Percentiles rank a stretch among this genome's conserved stretches.
phyloP scores from a whole-genome alignment of 2,888 invertebrate genomes.

The Allygus modestus region DNA sequence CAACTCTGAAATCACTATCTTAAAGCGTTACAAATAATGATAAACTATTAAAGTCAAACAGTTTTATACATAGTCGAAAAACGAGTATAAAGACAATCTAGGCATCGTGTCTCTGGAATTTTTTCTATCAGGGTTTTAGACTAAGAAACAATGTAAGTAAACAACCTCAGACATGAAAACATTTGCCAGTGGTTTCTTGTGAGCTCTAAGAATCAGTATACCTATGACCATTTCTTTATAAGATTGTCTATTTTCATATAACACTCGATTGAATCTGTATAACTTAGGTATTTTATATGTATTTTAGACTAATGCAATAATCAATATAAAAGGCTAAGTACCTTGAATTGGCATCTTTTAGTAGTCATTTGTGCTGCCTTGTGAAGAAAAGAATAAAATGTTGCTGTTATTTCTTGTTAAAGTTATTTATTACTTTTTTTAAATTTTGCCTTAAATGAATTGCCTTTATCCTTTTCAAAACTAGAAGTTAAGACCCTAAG shows the following conservation, averaged over 20 bases:
- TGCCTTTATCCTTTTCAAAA: slow-evolving; percentile 12
- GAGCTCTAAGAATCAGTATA: slow-evolving; percentile 51
- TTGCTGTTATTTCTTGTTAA: background rate
- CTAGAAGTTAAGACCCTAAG: background rate
- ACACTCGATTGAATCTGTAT: slow-evolving; percentile 50
- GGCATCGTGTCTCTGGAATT: background rate
- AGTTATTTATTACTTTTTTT: background rate
- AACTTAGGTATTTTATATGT: slow-evolving; percentile 58
- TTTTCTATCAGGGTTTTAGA: background rate
- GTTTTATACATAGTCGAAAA: no score
- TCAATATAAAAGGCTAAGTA: slow-evolving; percentile 11
- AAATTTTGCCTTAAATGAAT: slow-evolving; percentile 30
- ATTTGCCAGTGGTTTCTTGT: slow-evolving; percentile 51
- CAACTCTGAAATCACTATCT: no score
- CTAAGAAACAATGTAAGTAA: background rate
- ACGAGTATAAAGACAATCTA: background rate
- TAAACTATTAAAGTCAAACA: background rate
- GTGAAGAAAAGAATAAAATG: background rate
- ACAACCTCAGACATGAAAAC: background rate
- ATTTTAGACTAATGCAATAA: slow-evolving; percentile 54
- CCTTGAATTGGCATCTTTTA: slow-evolving; percentile 49
- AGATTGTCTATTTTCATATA: slow-evolving; percentile 58
- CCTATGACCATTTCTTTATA: slow-evolving; percentile 54
- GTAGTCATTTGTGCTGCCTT: background rate
- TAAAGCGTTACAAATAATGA: no score